A percentile compares a stretch with the other conserved stretches of the same genome.
phyloP scores from a whole-genome alignment of 2,888 invertebrate species.

The Agrotis puta region DNA sequence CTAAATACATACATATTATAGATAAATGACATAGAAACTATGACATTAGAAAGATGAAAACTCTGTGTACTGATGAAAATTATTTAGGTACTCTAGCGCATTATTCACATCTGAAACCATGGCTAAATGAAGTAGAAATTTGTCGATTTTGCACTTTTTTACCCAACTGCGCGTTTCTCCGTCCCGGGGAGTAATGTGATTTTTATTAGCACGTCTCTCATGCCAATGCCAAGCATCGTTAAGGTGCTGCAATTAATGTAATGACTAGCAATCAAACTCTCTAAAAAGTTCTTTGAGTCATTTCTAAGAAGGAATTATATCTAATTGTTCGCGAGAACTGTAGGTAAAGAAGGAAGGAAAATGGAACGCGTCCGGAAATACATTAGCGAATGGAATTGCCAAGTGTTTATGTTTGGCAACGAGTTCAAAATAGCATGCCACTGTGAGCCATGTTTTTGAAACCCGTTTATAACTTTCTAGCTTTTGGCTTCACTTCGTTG shows the following conservation, averaged over 20 bases:
- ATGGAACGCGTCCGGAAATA: background rate
- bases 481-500: too few relatives aligned
- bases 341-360: background rate
- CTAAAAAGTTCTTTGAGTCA: background rate
- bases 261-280: constrained; percentile 13
- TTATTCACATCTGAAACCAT: too few relatives aligned
- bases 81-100: too few relatives aligned
- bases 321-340: constrained; percentile 1
- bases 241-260: constrained; percentile 24
- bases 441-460: background rate
- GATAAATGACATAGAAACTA: too few relatives aligned
- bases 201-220: background rate
- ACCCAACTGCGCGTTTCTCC: too few relatives aligned
- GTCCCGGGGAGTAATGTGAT: too few relatives aligned
- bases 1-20: too few relatives aligned
- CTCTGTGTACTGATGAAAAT: too few relatives aligned
- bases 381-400: background rate
- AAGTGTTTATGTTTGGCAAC: background rate
- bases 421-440: background rate
- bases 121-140: too few relatives aligned
- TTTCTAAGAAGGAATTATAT: constrained; percentile 2
- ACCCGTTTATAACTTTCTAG: background rate
- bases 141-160: too few relatives aligned
- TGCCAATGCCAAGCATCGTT: background rate
- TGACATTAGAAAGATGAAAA: too few relatives aligned